These are phyloP conservation scores for Stylophora pistillata DNA, from an alignment of 64 coral and sea anemone genomes.

Conservation along the genomic window DNA sequence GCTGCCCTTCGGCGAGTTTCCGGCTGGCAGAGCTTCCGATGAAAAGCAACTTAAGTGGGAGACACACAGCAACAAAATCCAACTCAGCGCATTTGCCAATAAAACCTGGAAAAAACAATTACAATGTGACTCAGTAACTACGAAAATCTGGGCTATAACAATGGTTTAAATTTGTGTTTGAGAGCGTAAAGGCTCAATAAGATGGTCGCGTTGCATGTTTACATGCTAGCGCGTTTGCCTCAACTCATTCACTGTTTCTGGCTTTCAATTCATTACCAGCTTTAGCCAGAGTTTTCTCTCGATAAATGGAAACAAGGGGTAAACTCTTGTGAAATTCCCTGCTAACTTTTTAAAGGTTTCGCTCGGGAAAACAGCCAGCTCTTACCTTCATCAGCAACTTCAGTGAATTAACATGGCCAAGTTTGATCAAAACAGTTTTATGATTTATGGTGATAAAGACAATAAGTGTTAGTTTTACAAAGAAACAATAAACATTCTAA, in stretches of 20 bases:
- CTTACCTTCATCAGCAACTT: not conserved
- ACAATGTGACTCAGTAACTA: not conserved
- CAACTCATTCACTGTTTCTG: too few relatives aligned
- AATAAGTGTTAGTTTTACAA: not conserved
- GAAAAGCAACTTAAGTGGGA: not conserved
- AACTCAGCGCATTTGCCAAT: conserved; percentile 8
- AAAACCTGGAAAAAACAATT: conserved; percentile 1
- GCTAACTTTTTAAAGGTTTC: not conserved
- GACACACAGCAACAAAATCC: not conserved
- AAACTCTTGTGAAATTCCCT: not conserved
- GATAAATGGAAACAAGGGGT: not conserved
- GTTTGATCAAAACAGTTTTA: not conserved
- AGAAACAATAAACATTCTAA: too few relatives aligned
- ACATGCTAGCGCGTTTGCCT: too few relatives aligned
- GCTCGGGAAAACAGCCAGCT: not conserved
- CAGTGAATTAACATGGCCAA: not conserved
- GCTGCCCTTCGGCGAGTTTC: conserved; percentile 1
- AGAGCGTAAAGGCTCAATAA: too few relatives aligned
- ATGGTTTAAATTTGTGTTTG: too few relatives aligned
- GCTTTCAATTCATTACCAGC: too few relatives aligned
- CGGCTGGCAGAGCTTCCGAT: conserved; percentile 7
- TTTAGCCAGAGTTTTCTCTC: too few relatives aligned
- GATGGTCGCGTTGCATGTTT: too few relatives aligned
- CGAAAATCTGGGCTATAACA: too few relatives aligned
- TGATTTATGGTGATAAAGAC: not conserved